Evolutionary conservation across 1,140 invertebrate genomes (phyloP).

Genomic region (Leptoteleia sp.): DNA sequence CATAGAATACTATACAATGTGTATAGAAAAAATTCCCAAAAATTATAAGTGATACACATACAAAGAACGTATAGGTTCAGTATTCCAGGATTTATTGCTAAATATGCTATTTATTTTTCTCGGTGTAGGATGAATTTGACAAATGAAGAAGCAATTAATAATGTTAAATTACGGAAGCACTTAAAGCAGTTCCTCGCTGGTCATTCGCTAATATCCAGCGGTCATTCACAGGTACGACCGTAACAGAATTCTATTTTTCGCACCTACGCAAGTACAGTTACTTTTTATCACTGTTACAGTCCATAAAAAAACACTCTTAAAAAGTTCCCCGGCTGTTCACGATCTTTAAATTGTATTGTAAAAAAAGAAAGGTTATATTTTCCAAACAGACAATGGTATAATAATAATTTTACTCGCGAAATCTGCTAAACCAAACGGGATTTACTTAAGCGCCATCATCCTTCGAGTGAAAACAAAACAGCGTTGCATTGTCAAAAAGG

Average conservation of each 20-base stretch:
- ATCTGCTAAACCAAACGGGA: background rate
- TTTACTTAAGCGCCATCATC: no score
- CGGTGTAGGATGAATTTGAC: no score
- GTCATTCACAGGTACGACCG: constrained; percentile 32
- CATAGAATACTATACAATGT: no score
- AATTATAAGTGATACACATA: no score
- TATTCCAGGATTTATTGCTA: no score
- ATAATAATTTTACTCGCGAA: background rate
- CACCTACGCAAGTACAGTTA: constrained; percentile 34
- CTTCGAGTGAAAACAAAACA: no score
- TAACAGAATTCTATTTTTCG: constrained; percentile 24
- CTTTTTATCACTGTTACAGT: constrained; percentile 31
- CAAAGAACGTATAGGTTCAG: no score
- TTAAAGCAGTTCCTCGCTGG: background rate
- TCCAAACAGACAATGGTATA: constrained; percentile 5
- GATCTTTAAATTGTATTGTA: constrained; percentile 24
- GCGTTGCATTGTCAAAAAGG: no score
- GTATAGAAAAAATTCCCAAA: no score
- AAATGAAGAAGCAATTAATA: no score
- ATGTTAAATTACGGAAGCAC: no score
- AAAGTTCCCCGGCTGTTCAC: constrained; percentile 18
- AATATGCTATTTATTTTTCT: no score
- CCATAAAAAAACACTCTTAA: constrained; percentile 33
- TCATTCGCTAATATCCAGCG: constrained; percentile 34
- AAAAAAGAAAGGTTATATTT: constrained; percentile 25